Conservation (phyloP, 2,113 vertebrate species). For the Chlorodrepanis virens region DNA sequence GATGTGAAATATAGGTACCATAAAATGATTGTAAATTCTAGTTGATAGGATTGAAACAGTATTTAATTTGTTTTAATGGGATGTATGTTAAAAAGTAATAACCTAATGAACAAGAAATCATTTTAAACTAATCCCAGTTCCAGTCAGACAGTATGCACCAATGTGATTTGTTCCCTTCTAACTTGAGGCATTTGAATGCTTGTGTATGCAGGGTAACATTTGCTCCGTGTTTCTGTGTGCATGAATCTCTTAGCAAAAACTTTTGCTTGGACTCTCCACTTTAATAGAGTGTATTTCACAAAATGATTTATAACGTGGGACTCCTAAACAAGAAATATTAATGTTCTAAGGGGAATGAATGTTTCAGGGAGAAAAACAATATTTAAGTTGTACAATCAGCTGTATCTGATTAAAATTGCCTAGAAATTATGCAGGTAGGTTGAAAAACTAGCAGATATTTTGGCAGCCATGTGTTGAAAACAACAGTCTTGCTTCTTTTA, state of each 20-base stretch:
- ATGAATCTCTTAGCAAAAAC: not conserved
- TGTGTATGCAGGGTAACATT: not conserved
- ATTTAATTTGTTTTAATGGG: not conserved
- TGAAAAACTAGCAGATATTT: not conserved
- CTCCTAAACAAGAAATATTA: not conserved
- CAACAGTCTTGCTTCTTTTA: not conserved
- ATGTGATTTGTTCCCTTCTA: not conserved
- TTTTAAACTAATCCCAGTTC: not conserved
- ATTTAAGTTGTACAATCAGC: not conserved
- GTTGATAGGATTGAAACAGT: not conserved
- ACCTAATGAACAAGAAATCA: not conserved
- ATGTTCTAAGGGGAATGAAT: not conserved
- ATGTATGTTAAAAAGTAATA: not conserved
- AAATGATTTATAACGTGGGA: not conserved
- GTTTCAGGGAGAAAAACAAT: not conserved
- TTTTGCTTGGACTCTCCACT: not conserved
- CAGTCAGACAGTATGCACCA: not conserved
- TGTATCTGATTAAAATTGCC: not conserved
- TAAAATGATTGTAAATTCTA: not conserved
- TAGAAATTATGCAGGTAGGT: not conserved
- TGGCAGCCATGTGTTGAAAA: not conserved
- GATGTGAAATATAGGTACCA: not conserved
- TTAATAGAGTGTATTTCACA: not conserved
- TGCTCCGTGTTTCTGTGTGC: not conserved
- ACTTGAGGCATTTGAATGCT: not conserved